Conservation (phyloP, 30 jellyfish, hydroid and myxozoan species). For the Catostylus mosaicus region DNA sequence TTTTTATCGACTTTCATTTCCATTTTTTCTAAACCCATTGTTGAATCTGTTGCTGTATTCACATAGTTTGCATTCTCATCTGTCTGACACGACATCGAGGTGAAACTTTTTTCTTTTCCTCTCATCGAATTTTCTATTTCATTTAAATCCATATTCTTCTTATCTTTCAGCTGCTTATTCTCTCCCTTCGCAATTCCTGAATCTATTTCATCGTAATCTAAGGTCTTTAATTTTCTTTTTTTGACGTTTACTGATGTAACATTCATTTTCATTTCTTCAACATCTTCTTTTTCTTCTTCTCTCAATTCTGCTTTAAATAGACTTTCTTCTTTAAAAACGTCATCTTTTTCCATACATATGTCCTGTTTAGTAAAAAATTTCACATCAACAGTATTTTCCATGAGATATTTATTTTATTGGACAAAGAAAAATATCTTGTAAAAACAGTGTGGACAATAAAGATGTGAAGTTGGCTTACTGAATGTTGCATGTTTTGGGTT, state of each 20-base stretch:
- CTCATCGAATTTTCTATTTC: not conserved
- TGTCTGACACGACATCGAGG: slow-evolving; percentile 53
- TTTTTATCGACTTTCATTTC: not conserved
- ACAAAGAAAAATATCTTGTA: too few relatives aligned
- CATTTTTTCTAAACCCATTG: not conserved
- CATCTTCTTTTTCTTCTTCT: too few relatives aligned
- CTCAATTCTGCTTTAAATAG: too few relatives aligned
- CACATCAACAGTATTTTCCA: too few relatives aligned
- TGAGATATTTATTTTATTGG: too few relatives aligned
- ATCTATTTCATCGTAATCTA: not conserved
- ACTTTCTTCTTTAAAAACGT: too few relatives aligned
- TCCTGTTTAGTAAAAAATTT: not conserved
- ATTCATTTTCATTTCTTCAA: not conserved
- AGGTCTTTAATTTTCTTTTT: not conserved
- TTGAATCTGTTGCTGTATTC: not conserved
- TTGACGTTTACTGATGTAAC: not conserved
- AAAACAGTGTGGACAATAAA: too few relatives aligned
- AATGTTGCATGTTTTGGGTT: too few relatives aligned
- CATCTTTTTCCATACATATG: not conserved
- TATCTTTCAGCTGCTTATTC: not conserved
- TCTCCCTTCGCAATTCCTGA: not conserved
- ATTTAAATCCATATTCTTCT: not conserved
- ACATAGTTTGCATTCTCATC: slow-evolving; percentile 52
- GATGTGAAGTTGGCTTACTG: too few relatives aligned
- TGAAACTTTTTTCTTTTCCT: not conserved